Conservation (phyloP, 2,888 invertebrate genomes). For the Heliconius hortense region DNA sequence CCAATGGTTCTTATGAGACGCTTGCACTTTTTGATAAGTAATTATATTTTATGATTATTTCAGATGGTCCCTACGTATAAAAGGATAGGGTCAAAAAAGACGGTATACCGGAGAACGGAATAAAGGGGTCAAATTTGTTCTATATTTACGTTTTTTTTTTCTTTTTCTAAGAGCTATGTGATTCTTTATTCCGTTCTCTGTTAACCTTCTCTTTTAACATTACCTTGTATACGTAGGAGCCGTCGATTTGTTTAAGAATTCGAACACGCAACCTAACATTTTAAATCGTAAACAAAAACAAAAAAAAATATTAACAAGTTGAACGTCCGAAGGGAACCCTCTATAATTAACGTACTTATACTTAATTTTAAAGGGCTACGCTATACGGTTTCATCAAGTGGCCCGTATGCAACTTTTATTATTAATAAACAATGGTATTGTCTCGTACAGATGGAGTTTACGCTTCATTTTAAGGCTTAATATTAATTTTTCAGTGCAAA, state of each 20-base stretch:
- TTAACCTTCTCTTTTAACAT: too few species aligned
- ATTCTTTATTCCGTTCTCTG: too few species aligned
- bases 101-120: too few species aligned
- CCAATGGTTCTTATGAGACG: neutral
- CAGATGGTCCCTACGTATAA: too few species aligned
- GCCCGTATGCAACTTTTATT: conserved; percentile 19
- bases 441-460: neutral
- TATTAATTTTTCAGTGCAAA: neutral
- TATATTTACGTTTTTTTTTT: too few species aligned
- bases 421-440: conserved; percentile 13
- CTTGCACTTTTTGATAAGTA: neutral
- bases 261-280: neutral
- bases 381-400: conserved; percentile 9
- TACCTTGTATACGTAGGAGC: too few species aligned
- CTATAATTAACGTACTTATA: conserved; percentile 14
- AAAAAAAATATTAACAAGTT: neutral
- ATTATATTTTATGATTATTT: neutral
- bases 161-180: too few species aligned
- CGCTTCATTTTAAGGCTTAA: neutral
- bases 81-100: too few species aligned
- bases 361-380: conserved; percentile 11
- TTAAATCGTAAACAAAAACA: neutral
- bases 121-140: too few species aligned
- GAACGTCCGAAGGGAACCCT: conserved; percentile 13
- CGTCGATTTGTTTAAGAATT: neutral